Base-by-base conservation (phyloP, 1,140 invertebrate genomes). In the Brachionus rotundiformis region DNA sequence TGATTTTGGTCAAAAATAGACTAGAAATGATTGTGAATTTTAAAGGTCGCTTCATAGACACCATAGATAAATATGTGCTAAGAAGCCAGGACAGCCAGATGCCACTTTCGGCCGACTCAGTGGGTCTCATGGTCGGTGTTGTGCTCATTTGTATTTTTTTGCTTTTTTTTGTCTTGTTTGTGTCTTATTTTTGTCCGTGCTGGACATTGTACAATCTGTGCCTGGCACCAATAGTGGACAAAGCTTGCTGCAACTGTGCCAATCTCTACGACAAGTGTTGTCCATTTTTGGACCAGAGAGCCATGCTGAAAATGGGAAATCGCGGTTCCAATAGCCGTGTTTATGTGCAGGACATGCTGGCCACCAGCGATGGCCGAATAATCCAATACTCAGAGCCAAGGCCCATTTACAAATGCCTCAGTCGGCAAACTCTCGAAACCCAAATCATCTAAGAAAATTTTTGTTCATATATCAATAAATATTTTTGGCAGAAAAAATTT, bases 31-130 rank as follows among this genome's bases (percentile, higher is more conserved):
- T 73, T 8, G 29, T 73, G 0, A 44, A 73, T 11, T 44, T 73
- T 73, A 73, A 44, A 73, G 41, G 76, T 63, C 76, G 59, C 16
- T 31, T 79, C 13, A 31, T 59, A 11, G 47, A 79, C n/a, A 63
- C 47, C 13, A 39, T 79, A 23, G 76, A 63, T 59, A 39, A 36
- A 36, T 54, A 61, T 59, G 19, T 23, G 25, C 11, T 33, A 11
- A 25, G 31, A 8, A 63, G 59, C 25, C 8, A 41, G 16, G 19
- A 73, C 5, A 73, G 19, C 10, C 19, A 44, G 11, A 4, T 4
- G 0, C 6, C 36, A n/a, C 39, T 44, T 23, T 41, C 19, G 1
- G 4, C 68, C 10, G 39, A 44, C 8, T 73, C 68, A 25, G 41
- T 25, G 2, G 68, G 68, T 44, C 36, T 73, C 23, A 73, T 73